phyloP scores from a whole-genome alignment of 2,797 vertebrate genomes.

The Leptatherina wallacei region DNA sequence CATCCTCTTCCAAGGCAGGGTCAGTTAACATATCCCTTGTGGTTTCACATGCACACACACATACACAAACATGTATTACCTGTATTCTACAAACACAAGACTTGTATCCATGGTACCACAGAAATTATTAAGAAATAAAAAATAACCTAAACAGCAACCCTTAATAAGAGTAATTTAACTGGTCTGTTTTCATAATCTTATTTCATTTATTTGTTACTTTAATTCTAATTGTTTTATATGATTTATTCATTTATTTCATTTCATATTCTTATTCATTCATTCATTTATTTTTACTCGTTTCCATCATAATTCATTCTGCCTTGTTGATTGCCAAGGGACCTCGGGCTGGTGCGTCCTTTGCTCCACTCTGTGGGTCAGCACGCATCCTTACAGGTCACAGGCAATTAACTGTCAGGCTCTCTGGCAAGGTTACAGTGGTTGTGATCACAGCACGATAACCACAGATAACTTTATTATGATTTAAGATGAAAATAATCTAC shows the following conservation, averaged over 20 bases:
- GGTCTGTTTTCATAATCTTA: too few species aligned
- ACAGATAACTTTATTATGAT: neutral
- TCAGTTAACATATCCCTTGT: conserved; percentile 22
- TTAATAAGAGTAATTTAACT: too few species aligned
- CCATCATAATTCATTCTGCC: conserved; percentile 20
- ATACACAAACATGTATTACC: neutral
- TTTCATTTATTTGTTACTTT: too few species aligned
- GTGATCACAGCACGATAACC: neutral
- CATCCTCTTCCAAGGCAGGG: conserved; percentile 33
- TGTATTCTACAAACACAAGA: neutral
- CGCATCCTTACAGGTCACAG: conserved; percentile 48
- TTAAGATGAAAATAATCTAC: too few species aligned
- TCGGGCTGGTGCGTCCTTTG: conserved; percentile 35
- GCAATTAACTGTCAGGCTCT: conserved; percentile 49
- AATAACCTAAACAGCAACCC: neutral
- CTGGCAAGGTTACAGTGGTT: conserved; percentile 38
- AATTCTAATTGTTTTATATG: too few species aligned
- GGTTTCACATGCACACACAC: conserved; percentile 9
- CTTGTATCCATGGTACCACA: neutral
- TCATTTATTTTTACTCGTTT: neutral
- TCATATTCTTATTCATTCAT: neutral
- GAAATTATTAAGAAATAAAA: neutral
- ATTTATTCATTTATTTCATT: too few species aligned
- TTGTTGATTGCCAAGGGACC: conserved; percentile 40
- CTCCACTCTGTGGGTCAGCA: conserved; percentile 46